phyloP scores from a whole-genome alignment of 2,113 vertebrate species.

The Laticauda laticaudata region DNA sequence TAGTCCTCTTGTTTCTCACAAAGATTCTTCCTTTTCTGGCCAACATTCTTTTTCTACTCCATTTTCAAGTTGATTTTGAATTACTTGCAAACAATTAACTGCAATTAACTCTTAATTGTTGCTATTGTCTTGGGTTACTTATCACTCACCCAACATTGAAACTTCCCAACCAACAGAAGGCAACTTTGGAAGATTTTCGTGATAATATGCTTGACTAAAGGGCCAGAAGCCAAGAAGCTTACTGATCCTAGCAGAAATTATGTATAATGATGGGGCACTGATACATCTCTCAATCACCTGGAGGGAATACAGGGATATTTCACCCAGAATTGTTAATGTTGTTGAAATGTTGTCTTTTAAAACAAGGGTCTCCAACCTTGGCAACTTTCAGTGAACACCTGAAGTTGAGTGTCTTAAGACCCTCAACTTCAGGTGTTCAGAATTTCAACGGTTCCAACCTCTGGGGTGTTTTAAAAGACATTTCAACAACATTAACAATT shows the following conservation, averaged over 20 bases:
- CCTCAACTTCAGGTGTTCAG: too few relatives aligned
- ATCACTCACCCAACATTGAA: neutral
- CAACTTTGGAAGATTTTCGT: neutral
- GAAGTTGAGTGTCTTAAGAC: too few relatives aligned
- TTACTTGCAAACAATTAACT: neutral
- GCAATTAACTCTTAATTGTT: neutral
- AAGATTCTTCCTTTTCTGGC: neutral
- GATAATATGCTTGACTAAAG: neutral
- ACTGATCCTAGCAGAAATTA: neutral
- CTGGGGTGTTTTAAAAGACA: too few relatives aligned
- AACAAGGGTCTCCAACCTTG: neutral
- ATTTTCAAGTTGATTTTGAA: neutral
- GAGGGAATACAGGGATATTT: neutral
- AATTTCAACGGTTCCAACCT: too few relatives aligned
- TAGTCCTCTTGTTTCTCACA: neutral
- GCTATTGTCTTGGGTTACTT: neutral
- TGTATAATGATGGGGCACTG: neutral
- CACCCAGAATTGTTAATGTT: neutral
- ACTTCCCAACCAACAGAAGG: neutral
- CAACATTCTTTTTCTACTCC: neutral
- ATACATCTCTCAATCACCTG: neutral
- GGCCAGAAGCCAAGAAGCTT: neutral
- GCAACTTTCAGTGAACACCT: too few relatives aligned
- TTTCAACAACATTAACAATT: too few relatives aligned
- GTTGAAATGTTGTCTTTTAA: neutral